These are phyloP conservation scores for Alitta virens DNA, from an alignment of 2,888 invertebrate genomes.

Conservation along the genomic window DNA sequence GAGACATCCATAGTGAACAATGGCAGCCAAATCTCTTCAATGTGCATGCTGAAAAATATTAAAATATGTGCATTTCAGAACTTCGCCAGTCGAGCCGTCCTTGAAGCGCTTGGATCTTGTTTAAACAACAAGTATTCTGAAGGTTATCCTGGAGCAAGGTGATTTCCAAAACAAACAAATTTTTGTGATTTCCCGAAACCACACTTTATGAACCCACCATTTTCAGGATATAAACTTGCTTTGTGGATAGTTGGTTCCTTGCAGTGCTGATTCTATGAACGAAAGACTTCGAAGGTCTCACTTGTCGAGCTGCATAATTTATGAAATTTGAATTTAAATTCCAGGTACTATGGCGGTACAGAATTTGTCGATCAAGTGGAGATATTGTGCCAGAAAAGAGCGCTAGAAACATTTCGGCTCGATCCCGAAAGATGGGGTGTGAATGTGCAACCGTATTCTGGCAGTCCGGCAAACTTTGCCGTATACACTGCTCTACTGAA, in stretches of 20 bases:
- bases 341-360: constrained; percentile 95
- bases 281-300: too few species aligned
- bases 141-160: constrained; percentile 62
- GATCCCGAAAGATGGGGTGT: constrained; percentile 89
- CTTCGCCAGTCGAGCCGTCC: constrained; percentile 59
- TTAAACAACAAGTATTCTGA: constrained; percentile 65
- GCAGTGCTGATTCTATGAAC: too few species aligned
- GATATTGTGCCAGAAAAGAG: constrained; percentile 80
- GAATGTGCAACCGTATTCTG: constrained; percentile 96
- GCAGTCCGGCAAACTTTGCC: constrained; percentile 94
- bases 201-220: too few species aligned
- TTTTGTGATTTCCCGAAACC: too few species aligned
- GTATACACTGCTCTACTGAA: constrained; percentile 82
- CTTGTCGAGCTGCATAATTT: too few species aligned
- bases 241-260: too few species aligned
- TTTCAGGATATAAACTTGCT: too few species aligned
- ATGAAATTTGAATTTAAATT: too few species aligned
- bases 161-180: too few species aligned
- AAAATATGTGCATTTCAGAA: constrained; percentile 51
- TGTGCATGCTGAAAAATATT: too few species aligned
- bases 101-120: constrained; percentile 60
- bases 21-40: too few species aligned
- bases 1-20: too few species aligned
- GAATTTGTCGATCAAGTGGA: constrained; percentile 94
- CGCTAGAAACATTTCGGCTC: constrained; percentile 78